Evolutionary conservation across 1,140 invertebrate species (phyloP), one percentile per base, ranked within the genome.

Genomic region (Drosophila subobscura): DNA sequence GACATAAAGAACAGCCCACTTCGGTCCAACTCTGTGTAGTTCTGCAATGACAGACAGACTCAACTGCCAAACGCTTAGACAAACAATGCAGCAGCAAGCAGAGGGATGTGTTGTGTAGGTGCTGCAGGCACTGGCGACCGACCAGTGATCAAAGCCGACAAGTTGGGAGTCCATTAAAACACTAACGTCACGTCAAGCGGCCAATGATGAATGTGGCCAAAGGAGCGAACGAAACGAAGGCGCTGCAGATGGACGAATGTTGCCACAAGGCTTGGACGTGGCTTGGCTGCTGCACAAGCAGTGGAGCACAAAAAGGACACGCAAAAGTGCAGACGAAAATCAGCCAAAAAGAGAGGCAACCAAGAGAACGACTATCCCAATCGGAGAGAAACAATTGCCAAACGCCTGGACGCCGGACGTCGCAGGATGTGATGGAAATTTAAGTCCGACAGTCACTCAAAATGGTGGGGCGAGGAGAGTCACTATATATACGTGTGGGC

Each of bases 401-500:
- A 40, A 1, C 7, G 33, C 10, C 10, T 12, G 33, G 33, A 37
- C 33, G 33, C 33, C 10, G 33, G 33, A 37, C 10, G 10, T 37
- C 4, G 3, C 10, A 85, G 83, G 89, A 90, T 90, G 85, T 77
- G 84, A 77, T 72, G 89, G 89, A 84, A 90, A 91, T 91, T 91
- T 86, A 88, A 90, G 84, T 79, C 89, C 77, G 68, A 86, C 81
- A 80, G 85, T 79, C 67, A 67, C 80, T 76, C 80, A 85, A 63
- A 83, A 67, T 56, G 65, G 57, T 37, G 33, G 33, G 10, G 10
- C 8, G 33, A 1, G 5, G 25, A 6, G 5, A 27, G 5, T 27
- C 33, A 37, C 33, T 37, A 10, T 33, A 8, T 8, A 3, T 33
- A 12, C 41, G 37, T 33, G 66, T 57, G 71, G 79, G 71, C 79